phyloP scores from a whole-genome alignment of 1,140 invertebrate genomes.

The Uloborus diversus region DNA sequence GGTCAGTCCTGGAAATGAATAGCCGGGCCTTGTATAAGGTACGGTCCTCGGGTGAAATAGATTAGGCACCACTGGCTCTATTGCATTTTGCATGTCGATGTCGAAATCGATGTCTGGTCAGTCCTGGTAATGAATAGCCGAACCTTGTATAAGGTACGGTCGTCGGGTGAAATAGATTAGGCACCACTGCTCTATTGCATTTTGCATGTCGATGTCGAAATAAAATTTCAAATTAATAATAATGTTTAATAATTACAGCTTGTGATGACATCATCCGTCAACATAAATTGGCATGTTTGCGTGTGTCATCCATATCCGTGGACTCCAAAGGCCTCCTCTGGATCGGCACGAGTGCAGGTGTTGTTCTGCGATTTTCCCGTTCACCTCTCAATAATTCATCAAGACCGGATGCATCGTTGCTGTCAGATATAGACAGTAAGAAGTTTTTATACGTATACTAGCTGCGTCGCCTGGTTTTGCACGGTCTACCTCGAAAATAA shows the following conservation, averaged over 20 bases:
- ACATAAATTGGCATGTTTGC: constrained; percentile 94
- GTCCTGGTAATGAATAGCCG: too few relatives aligned
- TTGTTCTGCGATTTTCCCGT: constrained; percentile 86
- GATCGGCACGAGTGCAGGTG: constrained; percentile 96
- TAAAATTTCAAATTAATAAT: too few relatives aligned
- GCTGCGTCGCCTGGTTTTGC: neutral
- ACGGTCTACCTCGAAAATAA: neutral
- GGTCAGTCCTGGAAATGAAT: too few relatives aligned
- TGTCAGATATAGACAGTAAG: neutral
- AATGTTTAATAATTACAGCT: constrained; percentile 62
- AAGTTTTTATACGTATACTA: neutral
- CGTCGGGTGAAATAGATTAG: too few relatives aligned
- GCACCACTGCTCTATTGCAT: too few relatives aligned
- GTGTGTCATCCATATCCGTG: constrained; percentile 88
- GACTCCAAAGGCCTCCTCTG: constrained; percentile 88
- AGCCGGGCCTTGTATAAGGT: too few relatives aligned
- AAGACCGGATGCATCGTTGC: constrained; percentile 60
- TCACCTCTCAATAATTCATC: constrained; percentile 73
- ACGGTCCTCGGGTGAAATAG: too few relatives aligned
- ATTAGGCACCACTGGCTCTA: too few relatives aligned
- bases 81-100: too few relatives aligned
- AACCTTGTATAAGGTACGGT: too few relatives aligned
- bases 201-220: too few relatives aligned
- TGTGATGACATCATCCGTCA: constrained; percentile 95
- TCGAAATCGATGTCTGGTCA: too few relatives aligned